phyloP scores from a whole-genome alignment of 2,888 invertebrate species.

The Sisyra nigra region DNA sequence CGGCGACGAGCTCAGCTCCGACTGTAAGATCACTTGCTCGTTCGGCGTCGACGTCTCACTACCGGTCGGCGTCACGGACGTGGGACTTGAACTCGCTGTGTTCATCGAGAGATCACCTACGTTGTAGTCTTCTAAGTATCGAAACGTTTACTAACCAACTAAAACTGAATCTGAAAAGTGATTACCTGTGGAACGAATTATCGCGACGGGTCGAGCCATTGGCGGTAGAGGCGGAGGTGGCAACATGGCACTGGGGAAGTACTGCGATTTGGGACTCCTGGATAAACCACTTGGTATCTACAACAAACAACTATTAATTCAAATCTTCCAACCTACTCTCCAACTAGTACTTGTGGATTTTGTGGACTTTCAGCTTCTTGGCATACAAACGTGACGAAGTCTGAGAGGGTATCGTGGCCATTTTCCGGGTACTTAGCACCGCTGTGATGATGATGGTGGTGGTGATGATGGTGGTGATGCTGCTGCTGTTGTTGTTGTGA shows the following conservation, averaged over 20 bases:
- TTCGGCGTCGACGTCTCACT: constrained; percentile 26
- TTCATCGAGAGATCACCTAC: constrained; percentile 34
- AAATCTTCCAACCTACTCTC: neutral
- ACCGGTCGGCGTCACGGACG: constrained; percentile 39
- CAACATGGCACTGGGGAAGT: constrained; percentile 83
- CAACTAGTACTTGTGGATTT: constrained; percentile 44
- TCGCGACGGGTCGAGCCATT: constrained; percentile 92
- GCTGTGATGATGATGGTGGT: constrained; percentile 32
- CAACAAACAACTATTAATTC: constrained; percentile 14
- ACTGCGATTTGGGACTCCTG: constrained; percentile 62
- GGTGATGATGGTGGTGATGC: constrained; percentile 33
- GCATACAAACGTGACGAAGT: constrained; percentile 94
- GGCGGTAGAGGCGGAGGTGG: constrained; percentile 91
- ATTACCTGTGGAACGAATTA: constrained; percentile 76
- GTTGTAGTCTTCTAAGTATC: constrained; percentile 1
- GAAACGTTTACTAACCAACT: no score
- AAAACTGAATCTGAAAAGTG: no score
- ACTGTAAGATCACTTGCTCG: constrained; percentile 23
- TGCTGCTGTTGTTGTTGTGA: no score
- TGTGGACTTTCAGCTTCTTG: constrained; percentile 77
- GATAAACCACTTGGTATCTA: constrained; percentile 38
- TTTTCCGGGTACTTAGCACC: constrained; percentile 62
- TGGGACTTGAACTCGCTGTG: constrained; percentile 44
- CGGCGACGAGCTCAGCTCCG: constrained; percentile 25
- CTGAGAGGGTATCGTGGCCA: constrained; percentile 81